Conservation (phyloP, 2,797 vertebrate species). For the Artibeus jamaicensis region DNA sequence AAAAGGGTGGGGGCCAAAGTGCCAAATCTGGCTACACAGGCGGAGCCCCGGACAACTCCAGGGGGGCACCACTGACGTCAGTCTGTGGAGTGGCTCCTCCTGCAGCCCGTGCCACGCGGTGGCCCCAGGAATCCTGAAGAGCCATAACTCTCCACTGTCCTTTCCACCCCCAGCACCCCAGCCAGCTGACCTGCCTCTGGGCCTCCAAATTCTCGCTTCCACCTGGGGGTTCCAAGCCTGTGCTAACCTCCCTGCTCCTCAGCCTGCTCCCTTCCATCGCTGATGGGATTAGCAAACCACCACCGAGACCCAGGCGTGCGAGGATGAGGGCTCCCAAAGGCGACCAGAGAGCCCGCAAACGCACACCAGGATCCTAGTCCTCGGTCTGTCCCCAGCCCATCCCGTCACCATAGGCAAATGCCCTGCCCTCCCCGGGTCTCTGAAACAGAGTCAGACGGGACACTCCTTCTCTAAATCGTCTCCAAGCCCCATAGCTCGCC, state of each 20-base stretch:
- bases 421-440: not conserved
- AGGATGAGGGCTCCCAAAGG: not conserved
- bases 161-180: not conserved
- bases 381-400: not conserved
- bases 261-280: not conserved
- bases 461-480: not conserved
- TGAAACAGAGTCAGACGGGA: not conserved
- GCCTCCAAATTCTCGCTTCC: not conserved
- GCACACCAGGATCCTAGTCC: not conserved
- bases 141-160: not conserved
- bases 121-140: not conserved
- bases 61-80: not conserved
- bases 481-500: not conserved
- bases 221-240: not conserved
- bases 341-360: not conserved
- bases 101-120: not conserved
- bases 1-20: not conserved
- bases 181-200: not conserved
- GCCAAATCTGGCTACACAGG: not conserved
- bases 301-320: not conserved
- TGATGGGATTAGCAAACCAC: not conserved
- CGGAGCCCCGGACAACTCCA: not conserved
- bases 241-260: not conserved
- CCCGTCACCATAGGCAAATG: not conserved
- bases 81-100: not conserved